These are phyloP conservation scores for Melanotaenia boesemani DNA, from an alignment of 2,797 vertebrate genomes.

Conservation along the genomic window DNA sequence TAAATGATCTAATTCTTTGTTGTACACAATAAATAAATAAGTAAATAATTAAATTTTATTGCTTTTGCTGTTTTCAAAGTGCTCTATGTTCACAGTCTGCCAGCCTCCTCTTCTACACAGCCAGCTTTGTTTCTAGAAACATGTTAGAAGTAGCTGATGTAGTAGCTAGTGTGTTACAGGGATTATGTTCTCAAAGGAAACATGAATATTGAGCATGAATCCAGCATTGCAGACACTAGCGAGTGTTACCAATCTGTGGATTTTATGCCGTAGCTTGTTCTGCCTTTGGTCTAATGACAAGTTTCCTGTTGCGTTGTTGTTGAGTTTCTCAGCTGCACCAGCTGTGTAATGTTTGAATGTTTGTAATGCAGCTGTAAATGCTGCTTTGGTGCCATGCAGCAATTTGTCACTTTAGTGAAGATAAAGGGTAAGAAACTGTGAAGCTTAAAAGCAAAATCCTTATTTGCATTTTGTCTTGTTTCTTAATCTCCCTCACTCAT, in stretches of 20 bases:
- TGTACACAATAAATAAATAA: neutral
- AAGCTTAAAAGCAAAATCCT: slow-evolving; percentile 20
- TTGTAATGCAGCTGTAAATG: slow-evolving; percentile 66
- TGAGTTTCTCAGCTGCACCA: slow-evolving; percentile 29
- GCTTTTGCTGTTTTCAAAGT: slow-evolving; percentile 9
- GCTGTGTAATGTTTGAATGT: slow-evolving; percentile 55
- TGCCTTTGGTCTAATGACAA: slow-evolving; percentile 34
- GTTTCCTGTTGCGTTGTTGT: slow-evolving; percentile 34
- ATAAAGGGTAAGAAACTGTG: slow-evolving; percentile 19
- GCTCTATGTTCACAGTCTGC: slow-evolving; percentile 6
- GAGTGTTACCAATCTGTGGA: slow-evolving; percentile 31
- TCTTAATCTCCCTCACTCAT: slow-evolving; percentile 35
- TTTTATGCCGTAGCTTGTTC: slow-evolving; percentile 32
- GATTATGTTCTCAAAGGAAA: slow-evolving; percentile 47
- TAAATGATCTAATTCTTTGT: slow-evolving; percentile 9
- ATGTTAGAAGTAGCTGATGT: slow-evolving; percentile 27
- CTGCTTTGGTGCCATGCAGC: slow-evolving; percentile 40
- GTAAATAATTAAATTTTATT: neutral
- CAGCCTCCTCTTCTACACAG: slow-evolving; percentile 1
- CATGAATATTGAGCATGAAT: slow-evolving; percentile 37
- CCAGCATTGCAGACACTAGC: slow-evolving; percentile 28
- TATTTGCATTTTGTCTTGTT: slow-evolving; percentile 35
- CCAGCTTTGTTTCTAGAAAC: slow-evolving; percentile 30
- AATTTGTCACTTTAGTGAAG: slow-evolving; percentile 46
- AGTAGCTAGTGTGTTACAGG: slow-evolving; percentile 12